Evolutionary conservation across 2,888 invertebrate genomes (phyloP), one percentile per base, ranked within the genome.

Genomic region (Drosophila nigricruria): DNA sequence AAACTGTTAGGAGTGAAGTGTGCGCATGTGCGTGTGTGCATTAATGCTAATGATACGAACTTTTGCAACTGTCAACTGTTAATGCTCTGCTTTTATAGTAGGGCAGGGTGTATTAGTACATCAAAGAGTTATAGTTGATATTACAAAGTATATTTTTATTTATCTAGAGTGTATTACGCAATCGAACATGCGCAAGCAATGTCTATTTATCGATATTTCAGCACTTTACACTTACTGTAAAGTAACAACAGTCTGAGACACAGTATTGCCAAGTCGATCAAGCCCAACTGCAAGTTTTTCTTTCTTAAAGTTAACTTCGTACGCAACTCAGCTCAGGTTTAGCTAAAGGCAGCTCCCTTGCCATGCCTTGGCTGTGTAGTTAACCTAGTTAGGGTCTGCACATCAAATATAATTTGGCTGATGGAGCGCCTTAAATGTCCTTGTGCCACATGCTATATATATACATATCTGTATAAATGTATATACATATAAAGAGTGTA

Each of bases 401-500:
- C 65, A 50, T 57, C 47, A 64, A 60, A 70, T 64, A 63, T 67
- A 64, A 77, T 77, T 77, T 65, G 64, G 59, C 59, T 60, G 62
- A 77, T 73, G 54, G 47, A 38, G 71, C 63, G 50, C 54, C 50
- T 42, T 25, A 65, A 77, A 63, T 74, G 84, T 77, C 81, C 78
- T 82, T 82, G 82, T 77, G 84, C 87, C 84, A 82, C 67, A 86
- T 86, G 74, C 63, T 34, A 18, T 38, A 20, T 52, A 34, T 32
- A 49, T n/a, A 47, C 12, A 30, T 25, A 25, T 23, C 8, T 45
- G 8, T 10, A n/a, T 45, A 23, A 12, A 45, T 23, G 12, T 12
- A 20, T 4, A 10, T 47, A 47, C 10, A 30, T 12, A 32, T 3
- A 32, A 14, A 14, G 32, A 20, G 30, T 8, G 6, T 18, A 47